Evolutionary conservation across 1,140 invertebrate genomes (phyloP).

Genomic region (Chrysopa pallens): DNA sequence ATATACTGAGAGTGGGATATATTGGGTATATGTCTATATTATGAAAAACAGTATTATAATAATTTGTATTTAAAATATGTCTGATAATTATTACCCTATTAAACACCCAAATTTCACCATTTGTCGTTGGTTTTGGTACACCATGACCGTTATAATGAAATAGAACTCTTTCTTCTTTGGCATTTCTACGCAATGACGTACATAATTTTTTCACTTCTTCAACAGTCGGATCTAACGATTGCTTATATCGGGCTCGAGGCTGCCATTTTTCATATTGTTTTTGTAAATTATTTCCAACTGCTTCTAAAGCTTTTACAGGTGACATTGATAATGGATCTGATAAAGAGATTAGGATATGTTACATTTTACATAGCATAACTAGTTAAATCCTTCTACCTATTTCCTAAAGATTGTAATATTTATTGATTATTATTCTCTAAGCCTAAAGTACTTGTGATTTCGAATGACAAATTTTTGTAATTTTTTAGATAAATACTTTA

Average conservation of each 20-base stretch:
- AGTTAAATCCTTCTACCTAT: not conserved
- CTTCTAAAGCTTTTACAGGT: conserved; percentile 84
- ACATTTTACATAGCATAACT: not conserved
- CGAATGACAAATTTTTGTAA: too few species aligned
- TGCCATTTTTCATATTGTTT: conserved; percentile 97
- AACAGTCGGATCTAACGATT: conserved; percentile 89
- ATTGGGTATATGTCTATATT: conserved; percentile 86
- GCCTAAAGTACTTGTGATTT: too few species aligned
- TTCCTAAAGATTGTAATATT: too few species aligned
- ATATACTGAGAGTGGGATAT: conserved; percentile 96
- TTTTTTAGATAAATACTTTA: too few species aligned
- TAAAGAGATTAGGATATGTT: conserved; percentile 9
- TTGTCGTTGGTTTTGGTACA: conserved; percentile 91
- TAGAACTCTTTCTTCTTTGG: conserved; percentile 95
- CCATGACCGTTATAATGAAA: conserved; percentile 99
- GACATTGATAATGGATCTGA: conserved; percentile 66
- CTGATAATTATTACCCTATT: conserved; percentile 53
- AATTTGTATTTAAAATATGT: not conserved
- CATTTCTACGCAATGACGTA: conserved; percentile 84
- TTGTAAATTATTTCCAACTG: conserved; percentile 80
- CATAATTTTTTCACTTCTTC: conserved; percentile 98
- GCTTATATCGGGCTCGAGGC: conserved; percentile 88
- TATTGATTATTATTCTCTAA: too few species aligned
- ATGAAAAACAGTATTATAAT: conserved; percentile 7
- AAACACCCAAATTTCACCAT: conserved; percentile 99